Evolutionary conservation across 2,797 vertebrate species (phyloP), one percentile per base, ranked within the genome.

Genomic region (Bradypodion ventrale): DNA sequence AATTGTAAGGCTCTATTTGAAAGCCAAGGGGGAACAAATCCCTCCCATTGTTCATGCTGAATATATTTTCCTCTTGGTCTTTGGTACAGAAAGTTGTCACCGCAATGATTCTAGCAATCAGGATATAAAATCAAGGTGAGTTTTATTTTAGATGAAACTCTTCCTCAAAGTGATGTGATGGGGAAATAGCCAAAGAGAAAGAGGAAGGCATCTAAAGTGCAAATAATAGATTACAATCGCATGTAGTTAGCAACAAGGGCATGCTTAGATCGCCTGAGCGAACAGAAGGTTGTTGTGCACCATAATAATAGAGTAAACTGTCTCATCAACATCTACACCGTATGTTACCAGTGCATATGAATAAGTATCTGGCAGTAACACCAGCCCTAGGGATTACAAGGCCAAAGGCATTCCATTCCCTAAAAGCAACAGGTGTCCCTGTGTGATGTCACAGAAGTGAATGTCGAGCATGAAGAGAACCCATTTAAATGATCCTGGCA

Each of bases 11-110:
- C 32, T 56, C 5, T 25, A 32, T n/a, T 7, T 19, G 42, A 63
- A 78, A 72, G 59, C 27, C 75, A 78, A 63, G 46, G 21, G 29
- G 23, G 9, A 19, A 16, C 21, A n/a, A n/a, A 69, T 66, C 46
- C 37, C 29, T 21, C 25, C 35, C 35, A 16, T 76, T 83, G 29
- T 76, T 76, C 42, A 76, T n/a, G 49, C 35, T 32, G 72, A 29
- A 84, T 73, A 65, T 23, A 32, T 63, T 21, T 79, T 84, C 76
- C 83, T 73, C 42, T 78, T 79, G 66, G n/a, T 49, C 40, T 84
- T 84, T 46, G 44, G 32, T 44, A 63, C 16, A 49, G 42, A 79
- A 52, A 37, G 68, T 40, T 60, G 59, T 77, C 60, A 19, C 49
- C 7, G 19, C 29, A 35, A 19, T 59, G 37, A 70, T 69, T 65